Evolutionary conservation across 1,140 invertebrate species (phyloP).

Genomic region (Pseudomyrmex dendroicus): DNA sequence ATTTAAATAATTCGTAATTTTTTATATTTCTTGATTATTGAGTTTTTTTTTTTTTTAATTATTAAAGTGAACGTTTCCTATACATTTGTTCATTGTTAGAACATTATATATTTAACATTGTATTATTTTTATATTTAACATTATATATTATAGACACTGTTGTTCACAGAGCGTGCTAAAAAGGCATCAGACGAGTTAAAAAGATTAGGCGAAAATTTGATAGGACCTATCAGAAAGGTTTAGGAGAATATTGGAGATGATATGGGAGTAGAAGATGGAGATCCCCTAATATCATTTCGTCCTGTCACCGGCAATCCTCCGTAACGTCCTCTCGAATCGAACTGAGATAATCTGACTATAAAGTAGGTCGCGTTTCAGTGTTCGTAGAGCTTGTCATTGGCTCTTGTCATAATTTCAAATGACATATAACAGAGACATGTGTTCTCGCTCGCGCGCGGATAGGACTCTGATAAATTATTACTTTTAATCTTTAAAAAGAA

Average conservation of each 20-base stretch:
- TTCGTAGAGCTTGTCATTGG: constrained; percentile 37
- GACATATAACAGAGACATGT: constrained; percentile 41
- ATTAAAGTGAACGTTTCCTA: background rate
- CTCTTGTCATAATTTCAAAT: constrained; percentile 43
- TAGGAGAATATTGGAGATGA: constrained; percentile 27
- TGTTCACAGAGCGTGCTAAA: background rate
- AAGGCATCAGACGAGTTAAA: constrained; percentile 15
- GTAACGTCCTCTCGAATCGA: constrained; percentile 46
- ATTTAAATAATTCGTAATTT: no score
- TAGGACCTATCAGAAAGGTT: constrained; percentile 13
- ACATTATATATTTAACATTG: no score
- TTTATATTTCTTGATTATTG: no score
- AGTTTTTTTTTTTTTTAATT: background rate
- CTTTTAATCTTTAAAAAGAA: background rate
- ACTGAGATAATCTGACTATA: constrained; percentile 58
- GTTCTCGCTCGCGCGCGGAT: constrained; percentile 3
- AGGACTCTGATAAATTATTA: constrained; percentile 36
- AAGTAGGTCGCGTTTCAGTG: constrained; percentile 43
- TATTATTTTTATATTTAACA: no score
- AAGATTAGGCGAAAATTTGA: constrained; percentile 43
- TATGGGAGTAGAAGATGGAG: constrained; percentile 44
- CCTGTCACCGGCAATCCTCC: constrained; percentile 50
- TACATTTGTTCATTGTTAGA: background rate
- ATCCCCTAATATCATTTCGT: constrained; percentile 54
- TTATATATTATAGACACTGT: background rate